Evolutionary conservation across 1,140 invertebrate species (phyloP).

Genomic region (Rhyacophila brunnea): DNA sequence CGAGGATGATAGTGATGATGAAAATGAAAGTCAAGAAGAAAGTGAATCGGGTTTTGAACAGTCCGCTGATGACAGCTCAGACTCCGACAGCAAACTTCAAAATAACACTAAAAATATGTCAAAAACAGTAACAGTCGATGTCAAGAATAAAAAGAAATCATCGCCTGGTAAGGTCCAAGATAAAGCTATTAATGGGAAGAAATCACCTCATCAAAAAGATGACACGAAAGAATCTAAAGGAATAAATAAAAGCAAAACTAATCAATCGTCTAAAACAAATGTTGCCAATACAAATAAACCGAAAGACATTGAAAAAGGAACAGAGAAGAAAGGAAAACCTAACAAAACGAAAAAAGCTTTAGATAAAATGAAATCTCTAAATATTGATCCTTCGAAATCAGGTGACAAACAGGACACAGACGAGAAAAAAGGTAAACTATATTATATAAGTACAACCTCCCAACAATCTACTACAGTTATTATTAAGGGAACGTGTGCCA

Average conservation of each 20-base stretch:
- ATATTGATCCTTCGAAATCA: neutral
- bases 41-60: constrained; percentile 25
- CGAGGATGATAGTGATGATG: constrained; percentile 22
- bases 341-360: constrained; percentile 3
- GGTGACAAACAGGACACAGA: neutral
- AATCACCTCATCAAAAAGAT: constrained; percentile 6
- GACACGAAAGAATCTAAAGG: neutral
- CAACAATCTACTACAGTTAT: too few species aligned
- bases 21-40: constrained; percentile 1
- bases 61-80: constrained; percentile 13
- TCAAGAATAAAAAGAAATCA: too few species aligned
- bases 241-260: constrained; percentile 7
- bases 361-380: neutral
- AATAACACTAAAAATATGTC: neutral
- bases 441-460: too few species aligned
- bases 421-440: constrained; percentile 2
- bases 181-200: neutral
- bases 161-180: too few species aligned
- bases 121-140: too few species aligned
- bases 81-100: constrained; percentile 1
- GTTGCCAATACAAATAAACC: neutral
- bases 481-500: too few species aligned
- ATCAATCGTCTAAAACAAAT: constrained; percentile 1
- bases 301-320: neutral
- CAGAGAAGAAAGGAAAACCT: neutral